A percentile compares a stretch with the other conserved stretches of the same genome.
Conservation (phyloP, 2,113 vertebrate species). For the Campylomormyrus numenius region DNA sequence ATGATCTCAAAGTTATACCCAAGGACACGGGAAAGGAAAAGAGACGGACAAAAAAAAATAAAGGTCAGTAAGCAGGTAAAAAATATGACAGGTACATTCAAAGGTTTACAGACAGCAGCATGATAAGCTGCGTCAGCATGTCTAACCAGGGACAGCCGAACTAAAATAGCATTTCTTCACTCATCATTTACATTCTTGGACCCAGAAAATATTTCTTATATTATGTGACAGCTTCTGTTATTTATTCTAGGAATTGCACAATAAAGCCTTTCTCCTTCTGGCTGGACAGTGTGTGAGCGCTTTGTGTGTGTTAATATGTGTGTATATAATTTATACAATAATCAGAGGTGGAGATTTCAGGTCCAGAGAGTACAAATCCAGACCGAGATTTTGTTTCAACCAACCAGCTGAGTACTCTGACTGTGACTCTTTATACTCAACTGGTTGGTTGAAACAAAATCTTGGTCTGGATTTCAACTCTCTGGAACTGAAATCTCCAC, state of each 20-base stretch:
- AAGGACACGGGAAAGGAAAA: not conserved
- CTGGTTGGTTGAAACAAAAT: too few species aligned
- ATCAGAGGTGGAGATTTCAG: too few species aligned
- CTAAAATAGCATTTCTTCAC: not conserved
- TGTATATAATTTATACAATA: not conserved
- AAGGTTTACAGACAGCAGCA: not conserved
- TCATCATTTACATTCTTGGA: not conserved
- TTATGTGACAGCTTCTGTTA: not conserved
- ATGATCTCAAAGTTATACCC: not conserved
- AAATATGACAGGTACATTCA: not conserved
- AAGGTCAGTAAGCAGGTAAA: not conserved
- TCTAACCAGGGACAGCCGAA: not conserved
- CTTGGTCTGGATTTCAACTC: too few species aligned
- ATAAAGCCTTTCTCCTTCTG: not conserved
- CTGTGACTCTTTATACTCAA: too few species aligned
- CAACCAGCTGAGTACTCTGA: too few species aligned
- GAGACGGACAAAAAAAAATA: not conserved
- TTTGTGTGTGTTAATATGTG: not conserved
- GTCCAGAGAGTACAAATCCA: too few species aligned
- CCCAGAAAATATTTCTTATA: not conserved
- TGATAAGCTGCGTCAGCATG: not conserved
- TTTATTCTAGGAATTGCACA: not conserved
- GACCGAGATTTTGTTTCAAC: too few species aligned
- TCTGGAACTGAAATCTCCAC: too few species aligned
- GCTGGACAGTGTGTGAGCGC: not conserved